Evolutionary conservation across 2,797 vertebrate genomes (phyloP).

Genomic region (Syngnathus rostellatus): DNA sequence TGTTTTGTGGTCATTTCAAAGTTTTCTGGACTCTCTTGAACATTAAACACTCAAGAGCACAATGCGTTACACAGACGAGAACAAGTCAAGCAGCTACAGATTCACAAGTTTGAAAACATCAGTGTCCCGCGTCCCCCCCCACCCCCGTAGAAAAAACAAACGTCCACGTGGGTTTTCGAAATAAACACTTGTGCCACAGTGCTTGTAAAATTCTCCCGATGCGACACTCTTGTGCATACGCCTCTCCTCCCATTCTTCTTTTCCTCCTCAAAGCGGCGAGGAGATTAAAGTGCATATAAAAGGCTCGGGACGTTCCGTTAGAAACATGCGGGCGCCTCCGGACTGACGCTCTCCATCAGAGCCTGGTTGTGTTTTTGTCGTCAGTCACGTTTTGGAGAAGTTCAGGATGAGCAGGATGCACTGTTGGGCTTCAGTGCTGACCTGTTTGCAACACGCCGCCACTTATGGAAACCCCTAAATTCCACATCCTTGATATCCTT

Average conservation of each 20-base stretch:
- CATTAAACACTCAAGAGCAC: conserved; percentile 47
- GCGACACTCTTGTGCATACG: conserved; percentile 71
- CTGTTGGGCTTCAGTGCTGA: conserved; percentile 28
- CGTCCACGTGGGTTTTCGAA: conserved; percentile 54
- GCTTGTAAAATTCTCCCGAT: conserved; percentile 57
- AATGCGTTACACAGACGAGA: conserved; percentile 40
- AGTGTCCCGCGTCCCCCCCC: conserved; percentile 18
- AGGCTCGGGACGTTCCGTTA: conserved; percentile 58
- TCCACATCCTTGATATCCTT: not conserved
- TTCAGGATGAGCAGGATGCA: conserved; percentile 36
- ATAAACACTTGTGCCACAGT: conserved; percentile 68
- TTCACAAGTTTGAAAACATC: conserved; percentile 27
- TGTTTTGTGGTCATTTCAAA: not conserved
- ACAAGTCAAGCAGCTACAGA: conserved; percentile 52
- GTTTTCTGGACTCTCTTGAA: conserved; percentile 24
- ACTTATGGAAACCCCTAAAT: not conserved
- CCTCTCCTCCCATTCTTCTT: conserved; percentile 54
- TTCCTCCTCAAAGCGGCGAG: conserved; percentile 45
- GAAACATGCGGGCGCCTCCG: conserved; percentile 66
- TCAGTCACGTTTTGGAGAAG: conserved; percentile 35
- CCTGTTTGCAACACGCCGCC: not conserved
- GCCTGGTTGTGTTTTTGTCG: conserved; percentile 21
- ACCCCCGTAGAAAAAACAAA: conserved; percentile 49
- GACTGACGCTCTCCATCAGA: conserved; percentile 34
- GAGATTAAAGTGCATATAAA: conserved; percentile 71